phyloP scores from a whole-genome alignment of 2,797 vertebrate species.

The Lacerta bilineata region DNA sequence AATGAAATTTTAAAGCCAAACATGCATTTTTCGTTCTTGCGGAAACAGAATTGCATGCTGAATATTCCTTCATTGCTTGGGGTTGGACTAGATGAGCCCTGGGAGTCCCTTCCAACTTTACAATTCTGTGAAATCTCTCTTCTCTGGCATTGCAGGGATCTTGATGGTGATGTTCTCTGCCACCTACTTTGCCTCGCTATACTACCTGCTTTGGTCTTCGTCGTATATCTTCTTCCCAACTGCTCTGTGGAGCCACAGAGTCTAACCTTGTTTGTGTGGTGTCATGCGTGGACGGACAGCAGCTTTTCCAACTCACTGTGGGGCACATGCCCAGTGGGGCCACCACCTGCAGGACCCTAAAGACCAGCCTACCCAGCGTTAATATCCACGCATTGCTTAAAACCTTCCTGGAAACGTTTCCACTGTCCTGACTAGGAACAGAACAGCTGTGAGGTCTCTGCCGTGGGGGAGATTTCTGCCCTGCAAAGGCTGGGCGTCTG shows the following conservation, averaged over 20 bases:
- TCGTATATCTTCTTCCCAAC: constrained; percentile 94
- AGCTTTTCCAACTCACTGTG: accelerated
- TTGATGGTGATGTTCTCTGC: constrained; percentile 86
- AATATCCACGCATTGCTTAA: neutral
- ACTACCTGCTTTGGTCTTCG: constrained; percentile 91
- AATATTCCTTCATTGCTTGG: too few species aligned
- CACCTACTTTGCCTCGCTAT: constrained; percentile 84
- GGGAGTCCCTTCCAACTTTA: too few species aligned
- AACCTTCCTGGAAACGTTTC: constrained; percentile 60
- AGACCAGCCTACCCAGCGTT: neutral
- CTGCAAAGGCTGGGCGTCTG: neutral
- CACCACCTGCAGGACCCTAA: neutral
- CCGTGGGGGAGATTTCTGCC: neutral
- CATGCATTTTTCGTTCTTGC: too few species aligned
- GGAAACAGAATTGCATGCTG: too few species aligned
- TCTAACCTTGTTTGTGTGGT: constrained; percentile 60
- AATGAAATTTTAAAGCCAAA: too few species aligned
- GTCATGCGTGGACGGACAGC: neutral
- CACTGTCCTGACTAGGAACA: neutral
- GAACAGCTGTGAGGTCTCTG: neutral
- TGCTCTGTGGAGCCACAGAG: constrained; percentile 88
- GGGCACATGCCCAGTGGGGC: neutral
- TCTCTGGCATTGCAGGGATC: constrained; percentile 79
- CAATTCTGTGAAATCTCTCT: too few species aligned
- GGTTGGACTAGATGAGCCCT: too few species aligned